These are phyloP conservation scores for Hecatera dysodea DNA, from an alignment of 2,888 invertebrate species.

Conservation along the genomic window DNA sequence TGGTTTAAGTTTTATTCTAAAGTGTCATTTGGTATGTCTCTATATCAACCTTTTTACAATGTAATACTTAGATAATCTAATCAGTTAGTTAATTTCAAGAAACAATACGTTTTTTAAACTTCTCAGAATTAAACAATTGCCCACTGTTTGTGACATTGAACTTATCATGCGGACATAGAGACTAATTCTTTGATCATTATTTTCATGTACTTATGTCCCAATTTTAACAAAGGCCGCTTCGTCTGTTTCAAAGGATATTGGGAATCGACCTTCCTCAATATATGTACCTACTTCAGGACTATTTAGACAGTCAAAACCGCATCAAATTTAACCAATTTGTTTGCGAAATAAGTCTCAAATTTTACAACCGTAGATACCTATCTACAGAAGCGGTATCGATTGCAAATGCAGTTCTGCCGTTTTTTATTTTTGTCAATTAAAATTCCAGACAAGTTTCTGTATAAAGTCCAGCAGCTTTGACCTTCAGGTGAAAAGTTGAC, in stretches of 20 bases:
- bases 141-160: conserved; percentile 54
- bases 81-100: conserved; percentile 9
- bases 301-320: conserved; percentile 3
- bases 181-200: conserved; percentile 28
- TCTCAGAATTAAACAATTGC: conserved; percentile 58
- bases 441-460: conserved; percentile 35
- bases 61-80: conserved; percentile 42
- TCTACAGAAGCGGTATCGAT: conserved; percentile 8
- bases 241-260: conserved; percentile 25
- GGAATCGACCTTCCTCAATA: background rate
- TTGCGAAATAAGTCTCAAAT: conserved; percentile 23
- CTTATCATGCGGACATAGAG: conserved; percentile 31
- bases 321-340: conserved; percentile 3
- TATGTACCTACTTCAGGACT: background rate
- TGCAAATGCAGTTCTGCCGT: background rate
- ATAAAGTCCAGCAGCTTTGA: conserved; percentile 16
- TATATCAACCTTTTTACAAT: conserved; percentile 9
- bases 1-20: background rate
- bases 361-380: conserved; percentile 7
- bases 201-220: background rate
- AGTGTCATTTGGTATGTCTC: background rate
- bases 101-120: conserved; percentile 43
- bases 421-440: conserved; percentile 10
- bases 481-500: conserved; percentile 16
- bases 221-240: background rate